Evolutionary conservation across 2,888 invertebrate genomes (phyloP), one percentile per base, ranked within the genome.

Genomic region (Heterodera filipjevi): DNA sequence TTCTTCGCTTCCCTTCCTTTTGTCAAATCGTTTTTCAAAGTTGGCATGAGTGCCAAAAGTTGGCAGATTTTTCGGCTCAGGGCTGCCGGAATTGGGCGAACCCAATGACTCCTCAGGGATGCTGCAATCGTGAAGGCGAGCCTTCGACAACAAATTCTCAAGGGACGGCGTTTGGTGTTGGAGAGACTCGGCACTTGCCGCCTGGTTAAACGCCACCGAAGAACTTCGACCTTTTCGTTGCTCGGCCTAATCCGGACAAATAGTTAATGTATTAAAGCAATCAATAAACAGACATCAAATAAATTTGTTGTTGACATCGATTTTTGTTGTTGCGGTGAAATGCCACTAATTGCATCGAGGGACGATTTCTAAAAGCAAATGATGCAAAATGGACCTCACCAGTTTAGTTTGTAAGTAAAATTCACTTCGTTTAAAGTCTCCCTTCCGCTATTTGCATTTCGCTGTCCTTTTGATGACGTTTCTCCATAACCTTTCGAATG

Each of bases 171-270:
- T 87, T 72, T 87, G 89, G 76, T 87, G 86, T 77, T 87, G 87
- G n/a, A 91, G 89, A 78, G 90, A 90, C 80, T 91, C 91, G 32
- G 91, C 91, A 10, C 90, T 90, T 0, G 91, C 90, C 19, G 91
- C 91, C 84, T 91, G 91, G 79, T 90, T 90, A 75, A 90, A 89
- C 19, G 91, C 90, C 66, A 91, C 91, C n/a, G 85, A 80, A 44
- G 74, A 78, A 35, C 59, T 66, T n/a, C 49, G 64, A 35, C 66
- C 33, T 16, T 74, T 66, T 19, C 74, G 77, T 19, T 59, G 78
- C 30, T 78, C 78, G 2, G 75, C 75, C 78, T 78, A 30, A 66
- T 16, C n/a, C 12, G 1, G 59, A 22, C 6, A 27, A 32, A 39
- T 53, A 33, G 35, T 22, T 77, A n/a, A 33, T 33, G 3, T 27